Evolutionary conservation across 2,888 invertebrate genomes (phyloP), one percentile per base, ranked within the genome.

Genomic region (Cephonodes hylas): DNA sequence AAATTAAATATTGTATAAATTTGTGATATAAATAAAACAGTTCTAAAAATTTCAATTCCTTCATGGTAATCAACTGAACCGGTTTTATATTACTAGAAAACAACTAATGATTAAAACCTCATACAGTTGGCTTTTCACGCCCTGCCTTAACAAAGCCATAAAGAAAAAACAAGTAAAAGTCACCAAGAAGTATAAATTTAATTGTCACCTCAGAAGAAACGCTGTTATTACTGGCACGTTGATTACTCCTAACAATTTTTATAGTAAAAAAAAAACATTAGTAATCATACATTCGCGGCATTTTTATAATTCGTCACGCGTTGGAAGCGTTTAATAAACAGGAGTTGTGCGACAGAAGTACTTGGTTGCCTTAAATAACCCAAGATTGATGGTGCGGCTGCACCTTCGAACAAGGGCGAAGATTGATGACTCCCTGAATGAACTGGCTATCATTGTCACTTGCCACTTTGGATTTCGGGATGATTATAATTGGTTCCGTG

Each of bases 341-440:
- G 65, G 67, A 65, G 67, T 68, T 63, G 64, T 66, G 74, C 68
- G 73, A 72, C 75, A 69, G 76, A 76, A 73, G 75, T 75, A 73
- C 73, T 38, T 38, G n/a, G 67, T 67, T 64, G 77, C 76, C 78
- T 73, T 74, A 80, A 81, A 80, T 81, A 81, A 76, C 75, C 63
- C 63, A 77, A 82, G 84, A 90, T 89, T 86, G 85, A 91, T 91
- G 89, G 80, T 84, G 77, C 75, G 68, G 65, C n/a, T n/a, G 63
- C 74, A 77, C 83, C 85, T 79, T n/a, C 77, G 80, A 82, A 83
- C 81, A 77, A 79, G 89, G 89, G 89, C 70, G 84, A 79, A 83
- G 84, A 84, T 84, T 80, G 78, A 84, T 84, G 76, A 70, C 72
- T 68, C 60, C 48, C 64, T 69, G n/a, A n/a, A 69, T 68, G 68